Conservation (phyloP, 2,797 vertebrate genomes). For the Poeciliopsis turneri region DNA sequence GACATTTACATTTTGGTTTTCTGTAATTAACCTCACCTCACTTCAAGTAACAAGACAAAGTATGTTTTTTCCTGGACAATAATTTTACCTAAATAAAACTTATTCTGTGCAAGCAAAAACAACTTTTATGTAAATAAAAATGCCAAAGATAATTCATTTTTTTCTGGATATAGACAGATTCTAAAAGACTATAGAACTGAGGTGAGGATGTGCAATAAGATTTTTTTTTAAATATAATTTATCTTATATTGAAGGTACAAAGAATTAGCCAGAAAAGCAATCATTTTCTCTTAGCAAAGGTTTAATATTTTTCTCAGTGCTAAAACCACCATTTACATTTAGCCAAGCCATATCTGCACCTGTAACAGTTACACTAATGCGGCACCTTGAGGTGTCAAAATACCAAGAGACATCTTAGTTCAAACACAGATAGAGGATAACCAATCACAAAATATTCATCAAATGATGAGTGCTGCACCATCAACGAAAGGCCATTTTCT, state of each 20-base stretch:
- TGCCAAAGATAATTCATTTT: not conserved
- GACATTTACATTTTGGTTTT: not conserved
- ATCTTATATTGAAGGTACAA: not conserved
- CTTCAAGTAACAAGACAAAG: not conserved
- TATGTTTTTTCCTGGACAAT: not conserved
- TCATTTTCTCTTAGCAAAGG: not conserved
- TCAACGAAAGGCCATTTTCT: conserved; percentile 62
- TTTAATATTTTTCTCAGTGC: not conserved
- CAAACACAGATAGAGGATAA: conserved; percentile 28
- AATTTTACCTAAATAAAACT: not conserved
- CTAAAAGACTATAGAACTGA: not conserved
- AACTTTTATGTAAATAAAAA: not conserved
- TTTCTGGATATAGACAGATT: not conserved
- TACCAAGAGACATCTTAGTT: conserved; percentile 15
- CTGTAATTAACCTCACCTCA: not conserved
- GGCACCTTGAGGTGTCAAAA: conserved; percentile 10
- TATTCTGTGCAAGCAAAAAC: not conserved
- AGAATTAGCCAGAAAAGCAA: not conserved
- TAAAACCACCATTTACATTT: not conserved
- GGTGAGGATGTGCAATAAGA: not conserved
- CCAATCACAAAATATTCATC: conserved; percentile 61
- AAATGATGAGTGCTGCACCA: conserved; percentile 59
- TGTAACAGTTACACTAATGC: not conserved
- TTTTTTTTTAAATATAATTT: not conserved
- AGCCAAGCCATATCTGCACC: not conserved